phyloP scores from a whole-genome alignment of 2,797 vertebrate species.

The Melanotaenia maccullochi region DNA sequence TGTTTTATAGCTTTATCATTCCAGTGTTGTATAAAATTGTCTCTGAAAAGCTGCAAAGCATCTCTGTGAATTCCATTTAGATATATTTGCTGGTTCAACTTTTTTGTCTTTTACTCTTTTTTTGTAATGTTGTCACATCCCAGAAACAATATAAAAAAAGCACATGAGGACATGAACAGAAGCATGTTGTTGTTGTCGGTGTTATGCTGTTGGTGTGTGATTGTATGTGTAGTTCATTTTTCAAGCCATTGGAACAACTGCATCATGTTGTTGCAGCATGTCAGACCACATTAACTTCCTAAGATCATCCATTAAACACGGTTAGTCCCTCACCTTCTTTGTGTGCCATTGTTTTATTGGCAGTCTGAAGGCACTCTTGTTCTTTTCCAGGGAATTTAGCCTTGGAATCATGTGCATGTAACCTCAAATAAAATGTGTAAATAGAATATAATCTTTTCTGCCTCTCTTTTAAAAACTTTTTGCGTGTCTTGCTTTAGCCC shows the following conservation, averaged over 20 bases:
- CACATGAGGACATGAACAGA: constrained; percentile 3
- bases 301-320: constrained; percentile 44
- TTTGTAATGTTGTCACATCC: constrained; percentile 17
- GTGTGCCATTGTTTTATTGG: background rate
- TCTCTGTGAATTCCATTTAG: constrained; percentile 39
- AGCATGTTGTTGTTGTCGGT: constrained; percentile 6
- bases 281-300: constrained; percentile 34
- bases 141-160: constrained; percentile 25
- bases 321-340: constrained; percentile 30
- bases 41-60: constrained; percentile 30
- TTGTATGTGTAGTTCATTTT: constrained; percentile 19
- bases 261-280: constrained; percentile 15
- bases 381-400: constrained; percentile 28
- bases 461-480: constrained; percentile 41
- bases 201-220: background rate
- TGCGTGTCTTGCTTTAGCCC: constrained; percentile 17
- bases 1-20: constrained; percentile 49
- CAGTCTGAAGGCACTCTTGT: constrained; percentile 15
- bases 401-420: constrained; percentile 31
- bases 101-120: constrained; percentile 34
- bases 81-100: constrained; percentile 18
- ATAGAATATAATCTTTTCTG: constrained; percentile 30
- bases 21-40: constrained; percentile 44
- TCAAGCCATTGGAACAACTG: constrained; percentile 29
- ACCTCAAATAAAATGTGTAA: constrained; percentile 45